These are phyloP conservation scores for Fragum sueziense DNA, from an alignment of 2,888 invertebrate genomes.

Conservation along the genomic window DNA sequence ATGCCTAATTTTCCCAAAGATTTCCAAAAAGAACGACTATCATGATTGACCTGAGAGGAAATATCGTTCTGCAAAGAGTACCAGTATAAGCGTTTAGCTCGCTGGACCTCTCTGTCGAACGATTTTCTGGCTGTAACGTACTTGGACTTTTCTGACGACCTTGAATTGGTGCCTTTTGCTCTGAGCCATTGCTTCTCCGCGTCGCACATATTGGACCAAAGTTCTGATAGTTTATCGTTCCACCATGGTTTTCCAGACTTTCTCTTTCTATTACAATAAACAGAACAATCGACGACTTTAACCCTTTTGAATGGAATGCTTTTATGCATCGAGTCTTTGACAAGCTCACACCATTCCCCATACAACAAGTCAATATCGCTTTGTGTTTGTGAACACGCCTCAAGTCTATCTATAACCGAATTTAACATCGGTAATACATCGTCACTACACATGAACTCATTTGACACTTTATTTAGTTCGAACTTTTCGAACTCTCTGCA, in stretches of 20 bases:
- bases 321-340: neutral
- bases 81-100: constrained; percentile 5
- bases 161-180: neutral
- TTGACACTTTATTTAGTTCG: no score
- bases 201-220: neutral
- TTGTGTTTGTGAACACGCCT: neutral
- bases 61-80: neutral
- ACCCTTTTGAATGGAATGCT: neutral
- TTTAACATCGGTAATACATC: neutral
- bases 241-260: constrained; percentile 18
- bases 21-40: neutral
- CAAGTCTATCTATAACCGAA: neutral
- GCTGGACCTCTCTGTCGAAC: constrained; percentile 4
- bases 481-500: no score
- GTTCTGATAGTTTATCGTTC: neutral
- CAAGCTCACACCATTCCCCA: neutral
- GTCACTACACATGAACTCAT: no score
- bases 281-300: neutral
- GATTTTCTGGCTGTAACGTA: neutral
- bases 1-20: neutral
- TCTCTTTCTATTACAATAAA: neutral
- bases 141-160: neutral
- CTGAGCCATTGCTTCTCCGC: neutral
- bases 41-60: neutral
- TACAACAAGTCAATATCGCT: neutral